Evolutionary conservation across 2,888 invertebrate species (phyloP).

Genomic region (Sphaerophoria taeniata): DNA sequence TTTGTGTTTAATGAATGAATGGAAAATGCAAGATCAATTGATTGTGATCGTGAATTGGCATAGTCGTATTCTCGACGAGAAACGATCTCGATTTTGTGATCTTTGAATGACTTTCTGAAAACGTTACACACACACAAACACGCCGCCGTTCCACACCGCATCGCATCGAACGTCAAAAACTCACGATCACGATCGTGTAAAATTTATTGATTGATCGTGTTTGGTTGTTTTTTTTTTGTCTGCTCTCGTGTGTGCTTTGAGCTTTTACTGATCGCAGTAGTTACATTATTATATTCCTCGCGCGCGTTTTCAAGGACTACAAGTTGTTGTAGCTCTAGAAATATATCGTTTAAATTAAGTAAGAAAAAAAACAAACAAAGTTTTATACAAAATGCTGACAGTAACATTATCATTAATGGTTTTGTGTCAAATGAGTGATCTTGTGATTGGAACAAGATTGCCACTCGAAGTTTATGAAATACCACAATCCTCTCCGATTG

Average conservation of each 20-base stretch:
- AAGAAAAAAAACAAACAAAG: not conserved
- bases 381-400: conserved; percentile 74
- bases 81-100: conserved; percentile 67
- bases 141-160: not conserved
- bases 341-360: not conserved
- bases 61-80: conserved; percentile 33
- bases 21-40: conserved; percentile 66
- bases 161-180: conserved; percentile 56
- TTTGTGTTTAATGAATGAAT: conserved; percentile 49
- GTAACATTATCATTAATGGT: conserved; percentile 76
- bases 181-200: conserved; percentile 73
- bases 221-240: conserved; percentile 27
- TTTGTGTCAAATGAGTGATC: conserved; percentile 76
- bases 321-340: conserved; percentile 31
- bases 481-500: conserved; percentile 76
- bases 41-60: conserved; percentile 57
- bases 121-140: not conserved
- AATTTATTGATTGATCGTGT: conserved; percentile 70
- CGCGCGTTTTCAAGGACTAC: conserved; percentile 66
- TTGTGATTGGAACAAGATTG: conserved; percentile 79
- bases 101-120: conserved; percentile 65
- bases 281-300: conserved; percentile 28
- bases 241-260: not conserved
- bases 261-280: conserved; percentile 32
- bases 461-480: conserved; percentile 82